phyloP scores from a whole-genome alignment of 2,888 invertebrate species.

The Dione juno region DNA sequence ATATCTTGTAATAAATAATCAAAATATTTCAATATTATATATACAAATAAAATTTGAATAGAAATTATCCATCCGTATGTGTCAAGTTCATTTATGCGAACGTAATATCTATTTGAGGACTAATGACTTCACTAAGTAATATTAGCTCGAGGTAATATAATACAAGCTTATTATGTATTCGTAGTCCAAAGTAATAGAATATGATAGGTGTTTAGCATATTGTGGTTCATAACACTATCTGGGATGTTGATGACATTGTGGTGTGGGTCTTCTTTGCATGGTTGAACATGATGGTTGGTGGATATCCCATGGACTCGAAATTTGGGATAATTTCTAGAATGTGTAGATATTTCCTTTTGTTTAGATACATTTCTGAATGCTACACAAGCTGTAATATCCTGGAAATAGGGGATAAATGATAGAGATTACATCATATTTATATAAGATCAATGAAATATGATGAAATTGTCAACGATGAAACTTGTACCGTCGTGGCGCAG shows the following conservation, averaged over 20 bases:
- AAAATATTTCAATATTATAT: neutral
- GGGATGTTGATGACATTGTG: neutral
- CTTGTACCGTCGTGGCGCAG: too few relatives aligned
- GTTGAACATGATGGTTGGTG: neutral
- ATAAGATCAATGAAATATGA: too few relatives aligned
- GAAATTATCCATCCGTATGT: neutral
- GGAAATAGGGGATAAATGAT: too few relatives aligned
- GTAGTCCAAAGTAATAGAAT: constrained; percentile 18
- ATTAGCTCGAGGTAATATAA: constrained; percentile 56
- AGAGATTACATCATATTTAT: too few relatives aligned
- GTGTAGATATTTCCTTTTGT: too few relatives aligned
- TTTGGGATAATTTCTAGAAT: too few relatives aligned
- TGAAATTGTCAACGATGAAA: too few relatives aligned
- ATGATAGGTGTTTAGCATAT: constrained; percentile 42
- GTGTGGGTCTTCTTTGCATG: neutral
- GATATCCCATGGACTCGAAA: too few relatives aligned
- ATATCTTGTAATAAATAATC: too few relatives aligned
- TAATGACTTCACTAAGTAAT: constrained; percentile 40
- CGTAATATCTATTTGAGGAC: constrained; percentile 15
- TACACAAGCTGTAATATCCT: too few relatives aligned
- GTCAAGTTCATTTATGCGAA: constrained; percentile 10
- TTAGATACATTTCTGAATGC: too few relatives aligned
- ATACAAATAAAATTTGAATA: neutral
- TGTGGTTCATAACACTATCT: constrained; percentile 34
- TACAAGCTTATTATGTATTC: constrained; percentile 60